phyloP scores from a whole-genome alignment of 2,888 invertebrate genomes.

The Pyralis farinalis region DNA sequence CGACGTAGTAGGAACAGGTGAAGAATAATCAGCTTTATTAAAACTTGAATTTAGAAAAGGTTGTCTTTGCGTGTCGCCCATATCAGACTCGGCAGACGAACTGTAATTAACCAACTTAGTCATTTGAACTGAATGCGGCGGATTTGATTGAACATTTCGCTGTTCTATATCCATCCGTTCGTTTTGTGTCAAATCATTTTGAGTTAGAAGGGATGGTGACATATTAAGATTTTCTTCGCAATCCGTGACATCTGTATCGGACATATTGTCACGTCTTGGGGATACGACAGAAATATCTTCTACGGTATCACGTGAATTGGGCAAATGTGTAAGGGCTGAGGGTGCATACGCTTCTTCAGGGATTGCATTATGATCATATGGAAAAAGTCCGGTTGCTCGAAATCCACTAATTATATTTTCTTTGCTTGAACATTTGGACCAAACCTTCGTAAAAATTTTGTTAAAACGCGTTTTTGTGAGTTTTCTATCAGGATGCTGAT shows the following conservation, averaged over 20 bases:
- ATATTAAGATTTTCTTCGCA: neutral
- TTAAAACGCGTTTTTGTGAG: constrained; percentile 11
- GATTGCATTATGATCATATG: constrained; percentile 1
- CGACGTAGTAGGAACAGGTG: too few relatives aligned
- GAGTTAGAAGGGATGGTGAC: constrained; percentile 1
- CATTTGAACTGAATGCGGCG: neutral
- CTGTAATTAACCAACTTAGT: neutral
- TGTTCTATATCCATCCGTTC: neutral
- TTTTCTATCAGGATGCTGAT: constrained; percentile 10
- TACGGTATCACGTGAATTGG: too few relatives aligned
- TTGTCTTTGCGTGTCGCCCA: neutral
- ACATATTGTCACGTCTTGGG: too few relatives aligned
- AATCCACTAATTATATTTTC: constrained; percentile 9
- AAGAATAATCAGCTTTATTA: too few relatives aligned
- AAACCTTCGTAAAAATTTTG: constrained; percentile 6
- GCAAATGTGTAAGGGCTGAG: neutral
- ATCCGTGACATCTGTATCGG: too few relatives aligned
- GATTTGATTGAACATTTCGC: neutral
- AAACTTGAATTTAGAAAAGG: neutral
- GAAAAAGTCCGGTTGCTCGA: constrained; percentile 7
- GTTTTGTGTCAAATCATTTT: neutral
- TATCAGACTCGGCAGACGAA: neutral
- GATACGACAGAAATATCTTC: too few relatives aligned
- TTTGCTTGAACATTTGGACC: constrained; percentile 1
- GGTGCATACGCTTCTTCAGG: constrained; percentile 10